Base-by-base conservation (phyloP, 2,113 vertebrate species). In the Nibea coibor region DNA sequence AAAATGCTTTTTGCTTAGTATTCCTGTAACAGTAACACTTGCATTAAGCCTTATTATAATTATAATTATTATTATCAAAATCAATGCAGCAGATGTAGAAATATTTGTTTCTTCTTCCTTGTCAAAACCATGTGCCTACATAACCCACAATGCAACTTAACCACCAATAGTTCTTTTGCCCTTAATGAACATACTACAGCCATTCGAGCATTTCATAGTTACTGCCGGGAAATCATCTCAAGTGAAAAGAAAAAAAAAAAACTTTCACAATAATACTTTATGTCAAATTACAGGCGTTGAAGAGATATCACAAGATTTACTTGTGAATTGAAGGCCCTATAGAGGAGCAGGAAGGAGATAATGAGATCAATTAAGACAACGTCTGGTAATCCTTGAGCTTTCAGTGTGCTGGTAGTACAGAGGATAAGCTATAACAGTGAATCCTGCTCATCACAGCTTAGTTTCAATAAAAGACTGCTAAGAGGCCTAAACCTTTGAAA, bases 291-390 rank as follows among this genome's bases (percentile, higher is more conserved):
- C 42, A 77, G 61, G 51, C 69, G 14, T 77, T 89, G 39, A 56
- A 78, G 73, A 61, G 63, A 78, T 82, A 88, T 84, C 57, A 74
- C 42, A 28, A 80, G 69, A 86, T 82, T 47, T 69, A 81, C 85
- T 86, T 59, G 70, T 82, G 76, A 82, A 47, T 31, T 28, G 19
- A 89, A 63, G 57, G 64, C 75, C 74, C 78, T 79, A 82, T 70
- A 89, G 69, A 85, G 72, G 71, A 89, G 87, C 67, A 82, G 80
- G 70, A 31, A 84, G 57, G 65, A 81, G 85, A 89, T 89, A 93
- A 94, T 89, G 77, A 93, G 88, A 92, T 91, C 85, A 92, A 92
- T 94, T 93, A 93, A 92, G 90, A 87, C 84, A 88, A 87, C 64
- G 84, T 50, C 68, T 81, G 79, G 72, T 91, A 92, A 91, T 91